phyloP scores from a whole-genome alignment of 1,140 invertebrate genomes.

The Cepaea nemoralis region DNA sequence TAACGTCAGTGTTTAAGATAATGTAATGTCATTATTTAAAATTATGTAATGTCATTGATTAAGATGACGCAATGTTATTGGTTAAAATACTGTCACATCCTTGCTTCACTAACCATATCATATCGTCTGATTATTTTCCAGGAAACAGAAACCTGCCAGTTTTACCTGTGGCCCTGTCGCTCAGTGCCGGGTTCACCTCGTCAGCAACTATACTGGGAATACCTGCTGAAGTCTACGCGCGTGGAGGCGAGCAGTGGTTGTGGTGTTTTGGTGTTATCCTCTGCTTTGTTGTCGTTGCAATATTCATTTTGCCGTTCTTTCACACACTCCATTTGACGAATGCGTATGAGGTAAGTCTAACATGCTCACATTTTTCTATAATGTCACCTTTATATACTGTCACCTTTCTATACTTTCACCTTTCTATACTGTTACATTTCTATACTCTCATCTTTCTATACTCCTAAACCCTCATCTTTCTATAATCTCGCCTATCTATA shows the following conservation, averaged over 20 bases:
- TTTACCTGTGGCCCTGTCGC: conserved; percentile 59
- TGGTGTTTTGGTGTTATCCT: conserved; percentile 65
- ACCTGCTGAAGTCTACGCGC: conserved; percentile 59
- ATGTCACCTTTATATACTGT: too few species aligned
- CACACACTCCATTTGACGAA: conserved; percentile 62
- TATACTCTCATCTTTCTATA: too few species aligned
- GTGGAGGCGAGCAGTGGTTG: conserved; percentile 55
- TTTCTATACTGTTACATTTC: too few species aligned
- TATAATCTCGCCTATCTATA: too few species aligned
- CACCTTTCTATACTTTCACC: too few species aligned
- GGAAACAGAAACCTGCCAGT: conserved; percentile 79
- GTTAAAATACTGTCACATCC: not conserved
- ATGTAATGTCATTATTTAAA: too few species aligned
- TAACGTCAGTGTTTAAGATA: too few species aligned
- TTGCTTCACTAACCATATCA: not conserved
- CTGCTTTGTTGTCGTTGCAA: conserved; percentile 76
- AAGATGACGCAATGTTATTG: too few species aligned
- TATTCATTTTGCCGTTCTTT: conserved; percentile 63
- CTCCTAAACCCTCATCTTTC: too few species aligned
- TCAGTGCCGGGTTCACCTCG: conserved; percentile 86
- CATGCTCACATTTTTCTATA: not conserved
- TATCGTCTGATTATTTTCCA: not conserved
- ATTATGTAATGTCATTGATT: too few species aligned
- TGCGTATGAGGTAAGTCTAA: conserved; percentile 74
- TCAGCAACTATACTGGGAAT: conserved; percentile 87